Conservation (phyloP, 2,797 vertebrate genomes). For the Nothura maculosa region DNA sequence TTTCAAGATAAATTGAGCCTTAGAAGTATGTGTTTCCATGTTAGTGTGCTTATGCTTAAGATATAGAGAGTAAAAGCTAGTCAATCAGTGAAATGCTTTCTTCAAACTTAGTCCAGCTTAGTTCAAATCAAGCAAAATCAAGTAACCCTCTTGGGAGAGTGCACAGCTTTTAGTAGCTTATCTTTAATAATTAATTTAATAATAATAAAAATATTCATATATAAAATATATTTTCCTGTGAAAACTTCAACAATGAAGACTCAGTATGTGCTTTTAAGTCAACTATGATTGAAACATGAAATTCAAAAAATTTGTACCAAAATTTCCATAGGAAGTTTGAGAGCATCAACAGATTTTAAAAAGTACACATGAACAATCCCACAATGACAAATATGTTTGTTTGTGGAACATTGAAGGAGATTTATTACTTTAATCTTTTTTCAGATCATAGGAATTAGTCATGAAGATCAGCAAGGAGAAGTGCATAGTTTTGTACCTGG, state of each 20-base stretch:
- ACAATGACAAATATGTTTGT: not conserved
- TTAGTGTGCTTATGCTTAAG: not conserved
- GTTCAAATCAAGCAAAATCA: not conserved
- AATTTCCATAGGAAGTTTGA: not conserved
- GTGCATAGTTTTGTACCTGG: not conserved
- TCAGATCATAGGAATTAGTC: not conserved
- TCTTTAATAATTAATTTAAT: too few relatives aligned
- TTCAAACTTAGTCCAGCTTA: not conserved
- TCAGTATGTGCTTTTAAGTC: not conserved
- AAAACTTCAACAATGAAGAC: not conserved
- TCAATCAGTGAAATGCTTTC: not conserved
- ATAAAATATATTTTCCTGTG: not conserved
- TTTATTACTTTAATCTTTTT: not conserved
- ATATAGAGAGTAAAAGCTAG: not conserved
- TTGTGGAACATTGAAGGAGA: not conserved
- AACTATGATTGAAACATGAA: not conserved
- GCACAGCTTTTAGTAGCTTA: not conserved
- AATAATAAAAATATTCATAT: not conserved
- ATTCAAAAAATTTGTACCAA: not conserved
- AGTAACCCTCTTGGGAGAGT: not conserved
- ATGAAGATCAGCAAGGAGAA: not conserved
- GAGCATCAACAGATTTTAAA: fast-evolving
- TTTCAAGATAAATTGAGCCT: not conserved
- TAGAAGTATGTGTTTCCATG: not conserved
- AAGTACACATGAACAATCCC: not conserved